These are phyloP conservation scores for Synanthedon vespiformis DNA, from an alignment of 2,888 invertebrate species.

Conservation along the genomic window DNA sequence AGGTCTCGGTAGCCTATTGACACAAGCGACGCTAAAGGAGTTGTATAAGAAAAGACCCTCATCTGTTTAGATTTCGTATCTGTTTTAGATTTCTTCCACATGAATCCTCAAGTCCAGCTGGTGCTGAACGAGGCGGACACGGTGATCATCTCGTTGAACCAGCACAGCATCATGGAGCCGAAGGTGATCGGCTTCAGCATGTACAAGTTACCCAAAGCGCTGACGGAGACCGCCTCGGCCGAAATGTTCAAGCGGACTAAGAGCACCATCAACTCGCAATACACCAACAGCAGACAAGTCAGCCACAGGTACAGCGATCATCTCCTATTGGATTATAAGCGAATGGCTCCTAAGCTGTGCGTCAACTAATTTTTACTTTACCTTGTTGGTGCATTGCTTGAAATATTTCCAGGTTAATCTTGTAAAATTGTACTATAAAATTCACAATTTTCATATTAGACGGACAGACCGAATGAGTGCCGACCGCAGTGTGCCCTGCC, in stretches of 20 bases:
- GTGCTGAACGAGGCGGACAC: conserved; percentile 74
- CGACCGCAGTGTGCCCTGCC: too few species aligned
- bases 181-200: conserved; percentile 94
- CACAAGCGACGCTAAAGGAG: not conserved
- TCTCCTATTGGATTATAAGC: too few species aligned
- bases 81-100: conserved; percentile 84
- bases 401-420: too few species aligned
- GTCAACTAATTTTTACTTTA: not conserved
- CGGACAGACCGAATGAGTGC: too few species aligned
- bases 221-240: conserved; percentile 81
- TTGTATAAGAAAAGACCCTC: too few species aligned
- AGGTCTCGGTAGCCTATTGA: not conserved
- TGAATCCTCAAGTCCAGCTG: conserved; percentile 90
- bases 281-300: conserved; percentile 92
- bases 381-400: too few species aligned
- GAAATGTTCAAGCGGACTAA: conserved; percentile 88
- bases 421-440: too few species aligned
- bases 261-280: conserved; percentile 88
- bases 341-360: too few species aligned
- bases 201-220: conserved; percentile 78
- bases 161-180: conserved; percentile 92
- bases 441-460: too few species aligned
- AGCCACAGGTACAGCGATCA: conserved; percentile 45
- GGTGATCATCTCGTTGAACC: conserved; percentile 86
- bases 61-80: too few species aligned